phyloP scores from a whole-genome alignment of 2,797 vertebrate genomes.

The Sylvilagus floridanus region DNA sequence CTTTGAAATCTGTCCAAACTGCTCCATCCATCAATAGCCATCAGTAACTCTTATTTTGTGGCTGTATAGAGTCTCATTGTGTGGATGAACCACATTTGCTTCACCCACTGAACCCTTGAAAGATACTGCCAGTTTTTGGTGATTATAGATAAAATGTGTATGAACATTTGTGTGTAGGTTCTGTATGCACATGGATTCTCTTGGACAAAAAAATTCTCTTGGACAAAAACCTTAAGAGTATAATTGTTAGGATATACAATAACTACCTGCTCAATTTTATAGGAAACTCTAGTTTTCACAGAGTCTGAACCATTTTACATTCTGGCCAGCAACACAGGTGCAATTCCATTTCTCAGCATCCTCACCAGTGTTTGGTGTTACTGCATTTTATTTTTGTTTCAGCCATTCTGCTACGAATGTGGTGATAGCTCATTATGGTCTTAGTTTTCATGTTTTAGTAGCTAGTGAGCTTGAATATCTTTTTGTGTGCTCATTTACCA shows the following conservation, averaged over 20 bases:
- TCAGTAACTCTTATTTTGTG: too few relatives aligned
- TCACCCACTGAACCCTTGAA: not conserved
- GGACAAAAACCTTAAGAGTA: not conserved
- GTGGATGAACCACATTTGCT: fast-evolving
- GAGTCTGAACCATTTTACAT: not conserved
- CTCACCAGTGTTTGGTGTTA: not conserved
- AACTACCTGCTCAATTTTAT: not conserved
- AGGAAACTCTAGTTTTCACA: not conserved
- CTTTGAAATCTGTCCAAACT: not conserved
- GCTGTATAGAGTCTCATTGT: fast-evolving
- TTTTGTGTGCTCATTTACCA: not conserved
- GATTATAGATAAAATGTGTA: not conserved
- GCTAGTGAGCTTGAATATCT: not conserved
- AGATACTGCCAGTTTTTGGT: not conserved
- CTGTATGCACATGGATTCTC: not conserved
- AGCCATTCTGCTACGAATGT: not conserved
- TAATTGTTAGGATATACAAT: not conserved
- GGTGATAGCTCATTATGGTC: not conserved
- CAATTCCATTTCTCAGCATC: not conserved
- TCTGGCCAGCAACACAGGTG: not conserved
- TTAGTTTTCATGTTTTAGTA: not conserved
- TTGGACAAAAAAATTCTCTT: not conserved
- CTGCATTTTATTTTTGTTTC: not conserved
- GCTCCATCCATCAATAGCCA: not conserved
- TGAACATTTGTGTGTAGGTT: not conserved